Percentiles rank a stretch among this genome's conserved stretches.
Conservation (phyloP, 2,113 vertebrate species). For the Charadrius vociferus region DNA sequence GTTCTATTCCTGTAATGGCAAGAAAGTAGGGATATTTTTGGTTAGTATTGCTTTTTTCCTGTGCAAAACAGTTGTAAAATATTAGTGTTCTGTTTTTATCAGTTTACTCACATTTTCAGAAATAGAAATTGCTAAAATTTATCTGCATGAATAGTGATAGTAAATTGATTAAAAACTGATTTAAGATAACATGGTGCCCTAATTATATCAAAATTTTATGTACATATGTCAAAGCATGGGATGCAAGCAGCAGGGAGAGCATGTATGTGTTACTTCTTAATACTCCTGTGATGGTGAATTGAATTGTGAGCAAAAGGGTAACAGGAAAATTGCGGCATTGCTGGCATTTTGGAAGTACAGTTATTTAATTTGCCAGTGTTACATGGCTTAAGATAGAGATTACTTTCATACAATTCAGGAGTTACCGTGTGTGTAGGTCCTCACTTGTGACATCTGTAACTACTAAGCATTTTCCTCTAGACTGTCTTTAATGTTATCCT, state of each 20-base stretch:
- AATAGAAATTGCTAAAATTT: background rate
- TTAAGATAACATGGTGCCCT: background rate
- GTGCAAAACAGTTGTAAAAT: background rate
- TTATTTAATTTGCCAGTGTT: background rate
- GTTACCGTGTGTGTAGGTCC: background rate
- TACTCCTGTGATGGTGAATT: background rate
- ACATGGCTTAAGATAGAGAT: background rate
- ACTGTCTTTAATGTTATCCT: background rate
- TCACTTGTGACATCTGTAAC: background rate
- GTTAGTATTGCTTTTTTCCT: background rate
- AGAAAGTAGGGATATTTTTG: background rate
- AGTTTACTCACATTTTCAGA: background rate
- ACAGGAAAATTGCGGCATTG: background rate
- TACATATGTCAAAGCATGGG: background rate
- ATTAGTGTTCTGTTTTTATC: background rate
- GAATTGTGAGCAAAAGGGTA: background rate
- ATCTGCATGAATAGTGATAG: background rate
- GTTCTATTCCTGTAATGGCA: conserved; percentile 10
- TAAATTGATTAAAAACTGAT: background rate
- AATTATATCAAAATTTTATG: background rate
- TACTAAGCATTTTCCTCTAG: background rate
- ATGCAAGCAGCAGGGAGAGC: background rate
- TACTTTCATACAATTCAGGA: background rate
- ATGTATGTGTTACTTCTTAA: background rate
- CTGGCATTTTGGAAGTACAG: background rate